Percentiles rank a stretch among this genome's conserved stretches.
These are phyloP conservation scores for Procambarus virginalis DNA, from an alignment of 1,140 invertebrate genomes.

Conservation along the genomic window DNA sequence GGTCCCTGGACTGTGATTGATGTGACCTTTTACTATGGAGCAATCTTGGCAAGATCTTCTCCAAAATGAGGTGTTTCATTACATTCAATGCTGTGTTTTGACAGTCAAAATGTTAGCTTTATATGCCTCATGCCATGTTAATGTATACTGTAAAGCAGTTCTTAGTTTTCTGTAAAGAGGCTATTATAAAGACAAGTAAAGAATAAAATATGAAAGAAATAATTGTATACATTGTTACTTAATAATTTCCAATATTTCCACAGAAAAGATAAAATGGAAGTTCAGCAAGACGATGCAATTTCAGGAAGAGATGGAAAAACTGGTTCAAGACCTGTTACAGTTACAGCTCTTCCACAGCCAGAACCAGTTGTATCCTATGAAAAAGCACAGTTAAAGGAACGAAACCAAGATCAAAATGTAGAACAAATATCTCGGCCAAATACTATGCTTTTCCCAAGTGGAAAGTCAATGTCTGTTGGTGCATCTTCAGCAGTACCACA, in stretches of 20 bases:
- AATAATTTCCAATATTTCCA: neutral
- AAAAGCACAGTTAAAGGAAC: neutral
- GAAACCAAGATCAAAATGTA: neutral
- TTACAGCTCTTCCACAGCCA: neutral
- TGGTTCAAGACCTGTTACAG: neutral
- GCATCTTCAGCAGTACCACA: conserved; percentile 1
- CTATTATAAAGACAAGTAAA: no score
- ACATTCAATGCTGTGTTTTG: no score
- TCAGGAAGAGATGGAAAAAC: neutral
- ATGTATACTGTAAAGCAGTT: no score
- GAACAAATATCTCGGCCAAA: neutral
- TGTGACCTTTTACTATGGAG: no score
- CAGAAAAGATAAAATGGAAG: conserved; percentile 38
- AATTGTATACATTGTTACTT: no score
- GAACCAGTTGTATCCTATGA: neutral
- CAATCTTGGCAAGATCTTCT: no score
- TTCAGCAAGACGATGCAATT: neutral
- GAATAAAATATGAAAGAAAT: no score
- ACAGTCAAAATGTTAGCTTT: no score
- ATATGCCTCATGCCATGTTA: no score
- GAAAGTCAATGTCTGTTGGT: neutral
- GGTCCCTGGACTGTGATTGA: no score
- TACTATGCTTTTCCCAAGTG: conserved; percentile 28
- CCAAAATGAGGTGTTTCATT: no score
- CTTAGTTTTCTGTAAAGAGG: no score